phyloP scores from a whole-genome alignment of 2,113 vertebrate species.

The western clawed frog (Xenopus tropicalis) region DNA sequence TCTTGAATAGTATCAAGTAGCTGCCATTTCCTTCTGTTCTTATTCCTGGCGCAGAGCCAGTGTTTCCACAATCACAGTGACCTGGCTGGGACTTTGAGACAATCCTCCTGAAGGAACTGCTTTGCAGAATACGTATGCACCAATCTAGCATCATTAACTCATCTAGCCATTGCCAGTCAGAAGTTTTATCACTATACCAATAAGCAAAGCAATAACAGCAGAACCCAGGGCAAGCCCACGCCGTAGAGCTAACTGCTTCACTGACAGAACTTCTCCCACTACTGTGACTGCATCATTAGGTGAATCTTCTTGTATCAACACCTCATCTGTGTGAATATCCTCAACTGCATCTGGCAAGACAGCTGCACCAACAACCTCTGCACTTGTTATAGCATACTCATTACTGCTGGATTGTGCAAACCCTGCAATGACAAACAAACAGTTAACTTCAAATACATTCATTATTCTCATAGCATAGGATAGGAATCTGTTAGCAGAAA shows the following conservation, averaged over 20 bases:
- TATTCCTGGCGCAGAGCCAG: neutral
- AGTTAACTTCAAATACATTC: neutral
- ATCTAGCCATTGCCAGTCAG: constrained; percentile 30
- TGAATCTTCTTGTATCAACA: constrained; percentile 8
- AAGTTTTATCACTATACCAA: constrained; percentile 23
- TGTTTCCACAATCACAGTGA: neutral
- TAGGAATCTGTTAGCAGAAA: no score
- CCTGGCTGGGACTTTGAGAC: neutral
- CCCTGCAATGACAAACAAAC: neutral
- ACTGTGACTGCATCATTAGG: neutral
- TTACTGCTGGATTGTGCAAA: neutral
- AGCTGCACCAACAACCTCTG: neutral
- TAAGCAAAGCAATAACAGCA: constrained; percentile 2
- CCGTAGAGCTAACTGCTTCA: constrained; percentile 30
- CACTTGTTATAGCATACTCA: neutral
- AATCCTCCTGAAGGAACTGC: neutral
- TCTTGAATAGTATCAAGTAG: no score
- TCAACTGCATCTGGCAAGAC: constrained; percentile 26
- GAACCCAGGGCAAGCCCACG: constrained; percentile 9
- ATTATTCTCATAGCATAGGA: no score
- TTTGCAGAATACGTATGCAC: neutral
- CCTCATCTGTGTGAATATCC: constrained; percentile 16
- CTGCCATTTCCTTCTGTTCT: neutral
- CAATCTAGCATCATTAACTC: neutral
- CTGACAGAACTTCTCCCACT: constrained; percentile 12